Conservation (phyloP, 2,797 vertebrate genomes). For the Erpetoichthys calabaricus region DNA sequence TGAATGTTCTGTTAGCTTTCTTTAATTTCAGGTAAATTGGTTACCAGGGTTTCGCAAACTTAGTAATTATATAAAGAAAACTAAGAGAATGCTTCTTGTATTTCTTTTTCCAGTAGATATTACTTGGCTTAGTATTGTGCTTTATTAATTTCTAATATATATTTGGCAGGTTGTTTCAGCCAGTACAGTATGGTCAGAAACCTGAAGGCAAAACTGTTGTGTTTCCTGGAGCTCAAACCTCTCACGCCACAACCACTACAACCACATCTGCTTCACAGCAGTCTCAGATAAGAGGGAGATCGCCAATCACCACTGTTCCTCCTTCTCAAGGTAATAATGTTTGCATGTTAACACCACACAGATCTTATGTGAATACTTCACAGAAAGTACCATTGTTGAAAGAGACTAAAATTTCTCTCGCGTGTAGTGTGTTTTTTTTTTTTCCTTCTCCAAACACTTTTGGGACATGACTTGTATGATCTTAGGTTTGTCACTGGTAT, state of each 20-base stretch:
- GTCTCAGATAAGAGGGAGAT: constrained; percentile 50
- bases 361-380: too few relatives aligned
- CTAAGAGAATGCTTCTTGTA: too few relatives aligned
- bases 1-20: too few relatives aligned
- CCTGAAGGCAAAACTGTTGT: constrained; percentile 72
- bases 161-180: constrained; percentile 65
- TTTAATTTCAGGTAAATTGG: too few relatives aligned
- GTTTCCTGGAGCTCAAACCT: constrained; percentile 46
- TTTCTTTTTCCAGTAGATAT: too few relatives aligned
- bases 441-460: too few relatives aligned
- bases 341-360: too few relatives aligned
- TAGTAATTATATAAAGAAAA: neutral
- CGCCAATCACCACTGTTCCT: constrained; percentile 46
- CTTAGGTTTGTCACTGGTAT: too few relatives aligned
- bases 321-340: constrained; percentile 59
- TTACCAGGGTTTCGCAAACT: neutral
- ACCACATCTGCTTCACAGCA: constrained; percentile 32
- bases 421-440: too few relatives aligned
- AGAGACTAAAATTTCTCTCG: too few relatives aligned
- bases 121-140: neutral
- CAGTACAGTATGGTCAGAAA: constrained; percentile 79
- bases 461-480: too few relatives aligned
- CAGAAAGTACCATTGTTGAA: too few relatives aligned
- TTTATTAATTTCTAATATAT: neutral
- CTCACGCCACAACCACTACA: constrained; percentile 33